phyloP scores from a whole-genome alignment of 2,888 invertebrate genomes.

The Euplexia lucipara region DNA sequence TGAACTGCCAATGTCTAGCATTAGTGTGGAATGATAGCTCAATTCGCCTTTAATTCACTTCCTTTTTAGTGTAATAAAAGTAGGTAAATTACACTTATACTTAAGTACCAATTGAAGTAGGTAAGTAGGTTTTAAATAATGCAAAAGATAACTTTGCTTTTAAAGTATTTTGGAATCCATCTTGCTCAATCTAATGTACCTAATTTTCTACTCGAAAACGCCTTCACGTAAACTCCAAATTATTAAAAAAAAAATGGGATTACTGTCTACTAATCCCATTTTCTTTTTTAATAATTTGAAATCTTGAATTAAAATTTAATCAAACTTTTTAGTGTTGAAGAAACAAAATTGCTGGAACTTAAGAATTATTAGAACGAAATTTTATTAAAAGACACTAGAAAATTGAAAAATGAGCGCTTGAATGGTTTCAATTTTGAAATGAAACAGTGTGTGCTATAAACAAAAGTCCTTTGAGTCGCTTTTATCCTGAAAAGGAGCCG shows the following conservation, averaged over 20 bases:
- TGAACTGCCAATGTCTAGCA: no score
- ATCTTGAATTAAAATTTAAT: conserved; percentile 29
- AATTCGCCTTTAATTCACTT: no score
- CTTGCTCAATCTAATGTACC: conserved; percentile 30
- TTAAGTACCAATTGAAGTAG: background rate
- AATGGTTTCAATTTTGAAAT: conserved; percentile 1
- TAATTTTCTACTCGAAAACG: conserved; percentile 16
- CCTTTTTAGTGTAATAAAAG: no score
- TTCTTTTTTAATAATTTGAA: conserved; percentile 27
- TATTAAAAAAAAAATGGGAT: no score
- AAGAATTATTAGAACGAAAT: conserved; percentile 9
- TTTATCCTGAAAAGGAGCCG: background rate
- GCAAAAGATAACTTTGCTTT: conserved; percentile 1
- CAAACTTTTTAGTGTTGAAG: conserved; percentile 22
- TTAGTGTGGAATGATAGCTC: no score
- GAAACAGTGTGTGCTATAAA: background rate
- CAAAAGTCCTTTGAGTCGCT: background rate
- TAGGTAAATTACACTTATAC: background rate
- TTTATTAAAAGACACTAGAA: conserved; percentile 14
- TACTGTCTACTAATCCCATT: conserved; percentile 1
- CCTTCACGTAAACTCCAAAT: no score
- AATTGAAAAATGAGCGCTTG: background rate
- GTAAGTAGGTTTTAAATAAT: conserved; percentile 4
- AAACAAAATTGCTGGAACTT: conserved; percentile 11
- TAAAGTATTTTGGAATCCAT: conserved; percentile 19